phyloP scores from a whole-genome alignment of 1,140 invertebrate species.

The Latrodectus geometricus region DNA sequence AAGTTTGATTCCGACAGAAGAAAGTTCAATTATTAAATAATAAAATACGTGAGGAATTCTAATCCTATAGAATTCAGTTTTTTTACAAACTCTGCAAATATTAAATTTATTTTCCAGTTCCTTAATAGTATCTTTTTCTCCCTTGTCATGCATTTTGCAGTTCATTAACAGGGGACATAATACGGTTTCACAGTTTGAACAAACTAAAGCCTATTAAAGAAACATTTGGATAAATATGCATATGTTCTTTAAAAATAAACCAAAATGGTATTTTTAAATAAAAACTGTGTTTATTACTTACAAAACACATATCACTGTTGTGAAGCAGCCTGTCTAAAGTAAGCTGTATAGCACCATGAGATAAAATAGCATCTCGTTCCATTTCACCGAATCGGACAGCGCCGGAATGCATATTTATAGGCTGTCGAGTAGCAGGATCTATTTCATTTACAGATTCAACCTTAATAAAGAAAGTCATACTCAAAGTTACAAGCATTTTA shows the following conservation, averaged over 20 bases:
- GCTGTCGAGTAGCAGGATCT: slow-evolving; percentile 39
- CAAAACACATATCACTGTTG: slow-evolving; percentile 38
- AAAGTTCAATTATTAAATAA: slow-evolving; percentile 40
- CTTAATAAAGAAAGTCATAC: background rate
- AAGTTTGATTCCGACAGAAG: slow-evolving; percentile 21
- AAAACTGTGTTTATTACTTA: slow-evolving; percentile 1
- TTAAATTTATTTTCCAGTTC: background rate
- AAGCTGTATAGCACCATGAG: slow-evolving; percentile 48
- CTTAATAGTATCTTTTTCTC: background rate
- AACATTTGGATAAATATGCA: background rate
- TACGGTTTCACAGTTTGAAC: background rate
- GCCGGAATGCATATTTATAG: slow-evolving; percentile 13
- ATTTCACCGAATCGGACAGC: slow-evolving; percentile 58
- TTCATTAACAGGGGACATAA: slow-evolving; percentile 11
- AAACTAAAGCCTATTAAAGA: slow-evolving; percentile 45
- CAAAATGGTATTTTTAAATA: background rate
- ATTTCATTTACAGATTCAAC: background rate
- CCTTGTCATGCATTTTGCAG: background rate
- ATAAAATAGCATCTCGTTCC: slow-evolving; percentile 56
- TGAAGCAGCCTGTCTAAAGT: slow-evolving; percentile 41
- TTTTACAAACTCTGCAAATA: slow-evolving; percentile 9
- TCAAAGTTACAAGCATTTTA: background rate
- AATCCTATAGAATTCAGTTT: background rate
- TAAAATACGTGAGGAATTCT: slow-evolving; percentile 35
- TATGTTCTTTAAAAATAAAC: background rate